Percentiles rank a stretch among this genome's conserved stretches.
These are phyloP conservation scores for Pangasius djambal DNA, from an alignment of 2,797 vertebrate genomes.

Conservation along the genomic window DNA sequence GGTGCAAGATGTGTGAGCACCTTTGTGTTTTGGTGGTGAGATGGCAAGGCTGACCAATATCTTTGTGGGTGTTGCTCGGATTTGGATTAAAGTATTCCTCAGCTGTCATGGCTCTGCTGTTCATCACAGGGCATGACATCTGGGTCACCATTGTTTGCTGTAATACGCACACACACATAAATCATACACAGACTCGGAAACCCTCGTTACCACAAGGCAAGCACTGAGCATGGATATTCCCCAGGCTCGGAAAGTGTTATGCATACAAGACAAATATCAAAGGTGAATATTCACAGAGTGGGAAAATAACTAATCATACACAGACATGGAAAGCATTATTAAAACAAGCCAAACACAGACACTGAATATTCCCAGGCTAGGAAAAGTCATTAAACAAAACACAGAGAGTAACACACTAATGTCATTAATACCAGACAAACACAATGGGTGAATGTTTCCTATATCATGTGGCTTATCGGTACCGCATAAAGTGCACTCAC, in stretches of 20 bases:
- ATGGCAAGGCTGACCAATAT: conserved; percentile 93
- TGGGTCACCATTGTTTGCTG: conserved; percentile 91
- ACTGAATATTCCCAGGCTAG: not conserved
- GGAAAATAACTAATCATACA: not conserved
- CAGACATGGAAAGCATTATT: not conserved
- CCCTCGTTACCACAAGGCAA: not conserved
- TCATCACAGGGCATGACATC: conserved; percentile 85
- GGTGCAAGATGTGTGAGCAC: conserved; percentile 69
- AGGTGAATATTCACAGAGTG: not conserved
- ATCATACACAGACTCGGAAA: not conserved
- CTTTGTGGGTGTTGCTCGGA: conserved; percentile 82
- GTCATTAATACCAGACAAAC: not conserved
- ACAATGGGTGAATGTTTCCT: not conserved
- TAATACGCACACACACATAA: conserved; percentile 11
- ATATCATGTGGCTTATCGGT: not conserved
- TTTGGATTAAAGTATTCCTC: conserved; percentile 96
- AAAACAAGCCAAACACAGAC: not conserved
- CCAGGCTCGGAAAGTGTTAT: not conserved
- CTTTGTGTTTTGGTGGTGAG: conserved; percentile 99
- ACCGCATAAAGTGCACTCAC: conserved; percentile 74
- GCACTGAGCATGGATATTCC: not conserved
- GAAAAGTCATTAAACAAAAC: not conserved
- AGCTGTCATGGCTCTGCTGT: conserved; percentile 88
- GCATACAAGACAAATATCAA: not conserved
- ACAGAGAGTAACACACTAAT: not conserved